phyloP scores from a whole-genome alignment of 2,888 invertebrate species.

The Eulithis prunata region DNA sequence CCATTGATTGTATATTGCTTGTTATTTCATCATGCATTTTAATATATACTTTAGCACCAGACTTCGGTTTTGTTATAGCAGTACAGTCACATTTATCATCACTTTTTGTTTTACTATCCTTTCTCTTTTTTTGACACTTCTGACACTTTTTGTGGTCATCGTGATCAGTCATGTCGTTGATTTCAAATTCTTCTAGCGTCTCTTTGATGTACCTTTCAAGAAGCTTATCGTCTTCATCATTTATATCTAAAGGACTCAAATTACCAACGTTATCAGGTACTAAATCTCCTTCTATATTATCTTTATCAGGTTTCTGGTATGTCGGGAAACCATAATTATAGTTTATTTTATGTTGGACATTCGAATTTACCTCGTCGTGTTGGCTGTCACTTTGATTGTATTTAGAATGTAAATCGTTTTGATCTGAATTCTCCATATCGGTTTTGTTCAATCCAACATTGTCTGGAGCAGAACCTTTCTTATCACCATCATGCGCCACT shows the following conservation, averaged over 20 bases:
- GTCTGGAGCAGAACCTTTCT: background rate
- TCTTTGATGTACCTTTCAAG: slow-evolving; percentile 33
- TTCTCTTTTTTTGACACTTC: slow-evolving; percentile 6
- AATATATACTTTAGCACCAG: background rate
- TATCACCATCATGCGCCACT: background rate
- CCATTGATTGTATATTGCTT: background rate
- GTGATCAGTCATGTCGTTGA: slow-evolving; percentile 7
- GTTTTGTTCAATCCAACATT: background rate
- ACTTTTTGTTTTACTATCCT: slow-evolving; percentile 2
- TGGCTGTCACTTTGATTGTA: background rate
- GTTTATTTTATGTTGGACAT: slow-evolving; percentile 9
- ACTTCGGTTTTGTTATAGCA: background rate
- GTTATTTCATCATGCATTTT: background rate
- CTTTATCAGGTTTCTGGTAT: background rate
- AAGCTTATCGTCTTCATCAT: slow-evolving; percentile 21
- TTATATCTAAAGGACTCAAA: slow-evolving; percentile 12
- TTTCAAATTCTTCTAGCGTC: slow-evolving; percentile 20
- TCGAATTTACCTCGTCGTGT: background rate
- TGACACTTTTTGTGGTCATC: slow-evolving; percentile 12
- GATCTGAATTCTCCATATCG: background rate
- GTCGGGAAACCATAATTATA: slow-evolving; percentile 13
- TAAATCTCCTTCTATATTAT: slow-evolving; percentile 4
- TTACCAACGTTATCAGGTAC: slow-evolving; percentile 1
- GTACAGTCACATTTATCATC: slow-evolving; percentile 9
- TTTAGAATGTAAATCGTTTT: background rate